Evolutionary conservation across 2,888 invertebrate genomes (phyloP).

Genomic region (Amphimallon solstitiale): DNA sequence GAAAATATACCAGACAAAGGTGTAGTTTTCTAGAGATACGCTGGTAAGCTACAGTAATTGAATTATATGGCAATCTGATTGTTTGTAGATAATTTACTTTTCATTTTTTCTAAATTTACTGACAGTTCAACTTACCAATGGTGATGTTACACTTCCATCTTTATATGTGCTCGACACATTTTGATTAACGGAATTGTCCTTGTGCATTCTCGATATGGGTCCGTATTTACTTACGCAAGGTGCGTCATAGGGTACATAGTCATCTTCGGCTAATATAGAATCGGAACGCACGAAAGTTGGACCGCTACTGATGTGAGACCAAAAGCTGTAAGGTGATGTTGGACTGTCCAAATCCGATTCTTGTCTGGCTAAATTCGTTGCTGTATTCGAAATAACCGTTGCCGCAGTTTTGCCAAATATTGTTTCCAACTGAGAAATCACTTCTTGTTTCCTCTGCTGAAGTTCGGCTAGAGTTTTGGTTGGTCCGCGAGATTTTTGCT

Average conservation of each 20-base stretch:
- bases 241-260: slow-evolving; percentile 74
- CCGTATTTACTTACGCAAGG: slow-evolving; percentile 75
- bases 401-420: slow-evolving; percentile 67
- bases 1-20: too few relatives aligned
- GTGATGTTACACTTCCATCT: slow-evolving; percentile 54
- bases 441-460: slow-evolving; percentile 71
- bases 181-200: slow-evolving; percentile 52
- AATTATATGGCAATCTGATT: too few relatives aligned
- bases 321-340: slow-evolving; percentile 60
- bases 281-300: slow-evolving; percentile 66
- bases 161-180: slow-evolving; percentile 53
- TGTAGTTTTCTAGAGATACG: too few relatives aligned
- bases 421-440: slow-evolving; percentile 70
- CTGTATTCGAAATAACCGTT: slow-evolving; percentile 60
- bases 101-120: too few relatives aligned
- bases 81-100: too few relatives aligned
- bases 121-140: slow-evolving; percentile 54
- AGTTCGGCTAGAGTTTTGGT: slow-evolving; percentile 69
- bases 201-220: slow-evolving; percentile 70
- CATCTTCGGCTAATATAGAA: slow-evolving; percentile 70
- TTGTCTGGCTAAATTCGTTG: slow-evolving; percentile 59
- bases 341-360: slow-evolving; percentile 59
- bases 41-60: too few relatives aligned
- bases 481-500: slow-evolving; percentile 53
- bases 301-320: slow-evolving; percentile 54